These are phyloP conservation scores for Argynnis bischoffii DNA, from an alignment of 2,888 invertebrate genomes.

Conservation along the genomic window DNA sequence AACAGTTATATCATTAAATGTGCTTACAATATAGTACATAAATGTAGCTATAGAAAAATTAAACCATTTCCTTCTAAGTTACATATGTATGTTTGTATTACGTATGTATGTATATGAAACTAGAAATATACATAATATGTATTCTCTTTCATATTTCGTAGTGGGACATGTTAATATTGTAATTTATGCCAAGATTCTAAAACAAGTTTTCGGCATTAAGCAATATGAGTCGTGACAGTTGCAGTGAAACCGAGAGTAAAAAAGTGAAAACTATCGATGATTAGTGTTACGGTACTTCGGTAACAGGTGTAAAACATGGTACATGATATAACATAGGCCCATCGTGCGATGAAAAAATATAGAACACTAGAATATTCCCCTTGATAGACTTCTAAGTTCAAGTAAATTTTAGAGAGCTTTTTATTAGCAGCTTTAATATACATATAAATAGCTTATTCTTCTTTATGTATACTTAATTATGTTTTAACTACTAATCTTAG, in stretches of 20 bases:
- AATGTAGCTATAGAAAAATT: too few species aligned
- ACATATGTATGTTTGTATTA: not conserved
- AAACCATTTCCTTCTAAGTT: too few species aligned
- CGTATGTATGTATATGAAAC: constrained; percentile 2
- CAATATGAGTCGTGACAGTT: constrained; percentile 19
- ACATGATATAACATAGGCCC: not conserved
- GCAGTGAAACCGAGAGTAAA: constrained; percentile 20
- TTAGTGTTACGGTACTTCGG: constrained; percentile 10
- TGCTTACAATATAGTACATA: too few species aligned
- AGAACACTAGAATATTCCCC: too few species aligned
- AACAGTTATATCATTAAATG: too few species aligned
- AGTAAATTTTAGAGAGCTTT: too few species aligned
- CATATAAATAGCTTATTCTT: too few species aligned
- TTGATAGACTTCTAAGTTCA: too few species aligned
- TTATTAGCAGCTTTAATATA: too few species aligned
- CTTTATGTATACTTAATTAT: too few species aligned
- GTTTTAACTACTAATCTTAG: too few species aligned
- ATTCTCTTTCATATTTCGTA: constrained; percentile 2
- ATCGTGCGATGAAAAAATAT: not conserved
- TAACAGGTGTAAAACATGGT: not conserved
- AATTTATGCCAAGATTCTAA: constrained; percentile 1
- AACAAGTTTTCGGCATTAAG: constrained; percentile 19
- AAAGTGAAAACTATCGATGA: constrained; percentile 25
- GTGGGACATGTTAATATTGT: not conserved
- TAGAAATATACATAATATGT: not conserved